Evolutionary conservation across 2,888 invertebrate species (phyloP), one percentile per base, ranked within the genome.

Genomic region (Eudasyphora cyanicolor): DNA sequence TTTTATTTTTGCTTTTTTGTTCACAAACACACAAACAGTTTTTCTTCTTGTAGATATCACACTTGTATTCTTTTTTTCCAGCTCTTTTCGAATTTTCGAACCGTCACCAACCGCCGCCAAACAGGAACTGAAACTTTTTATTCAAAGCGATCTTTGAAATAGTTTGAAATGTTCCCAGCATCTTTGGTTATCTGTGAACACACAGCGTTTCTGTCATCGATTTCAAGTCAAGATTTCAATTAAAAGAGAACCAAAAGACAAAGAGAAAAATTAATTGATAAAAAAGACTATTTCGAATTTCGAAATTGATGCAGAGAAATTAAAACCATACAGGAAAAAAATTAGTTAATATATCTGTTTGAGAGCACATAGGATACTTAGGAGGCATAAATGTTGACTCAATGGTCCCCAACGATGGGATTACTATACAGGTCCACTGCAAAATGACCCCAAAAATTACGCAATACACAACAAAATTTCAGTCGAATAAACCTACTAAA

Each of bases 81-180:
- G 73, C 64, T 51, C n/a, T 76, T 76, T 78, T 83, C 84, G 82
- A 82, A 45, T 79, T 80, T 85, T 77, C 73, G 70, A 85, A 86
- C 86, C 85, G 82, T 70, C 82, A 76, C 79, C 85, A 85, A 80
- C 87, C 85, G 75, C 81, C 75, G 86, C 82, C 86, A 79, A 86
- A 85, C 86, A 84, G 86, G 86, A 87, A 87, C 87, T 87, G 85
- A 86, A 84, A 74, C 38, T 81, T 42, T 70, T 35, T 38, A 57
- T 84, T 71, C 64, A 75, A 81, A 67, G 27, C 49, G 83, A 76
- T 78, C 71, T 75, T 78, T 10, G 71, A 78, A 81, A 67, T 76
- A 81, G 24, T 73, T 75, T 57, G 5, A 70, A 73, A 67, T 14
- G n/a, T 57, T 14, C 27, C 57, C 64, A 64, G 32, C 67, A 21